These are phyloP conservation scores for Danio tinwini DNA, from an alignment of 2,797 vertebrate species.

Conservation along the genomic window DNA sequence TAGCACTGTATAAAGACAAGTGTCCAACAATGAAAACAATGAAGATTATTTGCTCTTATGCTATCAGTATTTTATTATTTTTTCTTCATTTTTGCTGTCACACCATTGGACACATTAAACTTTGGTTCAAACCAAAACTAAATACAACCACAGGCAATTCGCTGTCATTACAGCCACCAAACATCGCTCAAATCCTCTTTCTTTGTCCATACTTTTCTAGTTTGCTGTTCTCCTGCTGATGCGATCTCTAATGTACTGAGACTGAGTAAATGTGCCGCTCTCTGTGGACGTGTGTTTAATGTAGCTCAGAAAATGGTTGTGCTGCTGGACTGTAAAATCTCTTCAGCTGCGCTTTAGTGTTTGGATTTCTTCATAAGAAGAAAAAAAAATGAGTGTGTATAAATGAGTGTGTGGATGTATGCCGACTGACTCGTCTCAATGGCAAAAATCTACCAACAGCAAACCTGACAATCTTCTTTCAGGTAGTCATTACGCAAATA, in stretches of 20 bases:
- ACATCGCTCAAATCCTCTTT: too few relatives aligned
- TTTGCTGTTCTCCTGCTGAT: constrained; percentile 64
- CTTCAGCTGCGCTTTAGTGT: constrained; percentile 69
- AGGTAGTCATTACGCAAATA: not conserved
- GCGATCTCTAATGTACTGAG: constrained; percentile 71
- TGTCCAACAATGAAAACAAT: too few relatives aligned
- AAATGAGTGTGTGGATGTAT: not conserved
- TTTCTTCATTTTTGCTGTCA: too few relatives aligned
- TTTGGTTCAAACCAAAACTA: too few relatives aligned
- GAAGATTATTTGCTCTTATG: too few relatives aligned
- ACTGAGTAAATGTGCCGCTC: constrained; percentile 70
- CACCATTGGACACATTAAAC: too few relatives aligned
- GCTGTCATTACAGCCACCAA: not conserved
- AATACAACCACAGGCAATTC: not conserved
- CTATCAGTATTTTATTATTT: too few relatives aligned
- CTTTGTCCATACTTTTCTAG: constrained; percentile 59
- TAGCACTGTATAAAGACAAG: too few relatives aligned
- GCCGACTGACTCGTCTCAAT: not conserved
- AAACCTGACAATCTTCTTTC: not conserved
- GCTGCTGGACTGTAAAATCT: constrained; percentile 70
- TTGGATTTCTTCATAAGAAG: constrained; percentile 62
- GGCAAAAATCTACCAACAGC: not conserved
- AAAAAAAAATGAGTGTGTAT: too few relatives aligned
- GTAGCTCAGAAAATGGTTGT: constrained; percentile 73
- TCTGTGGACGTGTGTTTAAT: constrained; percentile 69